Base-by-base conservation (phyloP, 2,888 invertebrate genomes). In the Amaurobius ferox region DNA sequence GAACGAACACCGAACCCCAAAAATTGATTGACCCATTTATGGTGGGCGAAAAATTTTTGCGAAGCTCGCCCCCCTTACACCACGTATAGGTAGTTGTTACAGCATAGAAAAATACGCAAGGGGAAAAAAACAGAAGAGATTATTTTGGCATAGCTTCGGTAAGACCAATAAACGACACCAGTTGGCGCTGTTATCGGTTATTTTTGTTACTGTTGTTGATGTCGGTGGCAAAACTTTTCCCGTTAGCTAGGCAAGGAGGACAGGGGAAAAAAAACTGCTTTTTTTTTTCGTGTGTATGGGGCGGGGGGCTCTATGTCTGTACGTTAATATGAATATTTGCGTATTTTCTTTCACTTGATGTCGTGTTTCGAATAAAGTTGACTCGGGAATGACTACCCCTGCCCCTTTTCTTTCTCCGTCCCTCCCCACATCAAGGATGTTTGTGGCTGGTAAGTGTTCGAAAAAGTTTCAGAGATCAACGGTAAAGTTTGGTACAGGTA, bases 21-120 rank as follows among this genome's bases (percentile, higher is more conserved):
- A 80, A 81, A 81, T 81, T 81, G 81, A 81, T 81, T 81, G 81
- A 81, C 81, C 74, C 81, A 81, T 76, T 81, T 81, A 76, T 40
- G 64, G 79, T 29, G 55, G 61, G 64, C 13, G 40, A 39, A 55
- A 55, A 67, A 67, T 74, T 77, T 77, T 66, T 77, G 44, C 44
- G 16, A 9, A 9, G 26, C 32, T 28, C 28, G 23, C 40, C 48
- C 48, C 44, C 44, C 3, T 23, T 23, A 55, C 29, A 35, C n/a
- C 48, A n/a, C 44, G 48, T 76, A 76, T 76, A 67, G 67, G 76
- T 77, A 40, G 74, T 64, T 55, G 67, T 39, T 30, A 68, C 40
- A 5, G 19, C 29, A 26, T 13, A 48, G 44, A 44, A 44, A 44
- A 44, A 44, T 44, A 55, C 66, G 13, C 32, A 0, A n/a, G 0